A percentile compares a stretch with the other conserved stretches of the same genome.
phyloP scores from a whole-genome alignment of 2,113 vertebrate species.

The Mionectes macconnelli region DNA sequence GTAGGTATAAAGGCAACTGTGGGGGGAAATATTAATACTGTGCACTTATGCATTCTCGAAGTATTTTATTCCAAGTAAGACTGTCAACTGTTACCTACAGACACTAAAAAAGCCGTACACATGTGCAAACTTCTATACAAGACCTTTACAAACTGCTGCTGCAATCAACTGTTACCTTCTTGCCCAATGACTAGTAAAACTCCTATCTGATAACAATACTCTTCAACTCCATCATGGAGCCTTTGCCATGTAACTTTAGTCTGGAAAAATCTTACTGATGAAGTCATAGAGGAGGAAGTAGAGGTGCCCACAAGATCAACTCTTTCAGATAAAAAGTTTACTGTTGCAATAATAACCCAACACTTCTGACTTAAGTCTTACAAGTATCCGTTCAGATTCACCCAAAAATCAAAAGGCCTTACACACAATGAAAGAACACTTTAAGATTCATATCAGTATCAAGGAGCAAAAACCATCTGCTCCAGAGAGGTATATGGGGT shows the following conservation, averaged over 20 bases:
- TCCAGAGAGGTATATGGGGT: background rate
- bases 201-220: background rate
- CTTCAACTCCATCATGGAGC: background rate
- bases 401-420: background rate
- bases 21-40: background rate
- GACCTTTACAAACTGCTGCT: background rate
- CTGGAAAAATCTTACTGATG: background rate
- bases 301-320: background rate
- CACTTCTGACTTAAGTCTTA: background rate
- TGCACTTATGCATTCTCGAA: background rate
- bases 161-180: background rate
- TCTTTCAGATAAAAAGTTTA: background rate
- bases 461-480: background rate
- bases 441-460: background rate
- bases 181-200: background rate
- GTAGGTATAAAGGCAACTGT: background rate
- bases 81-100: background rate
- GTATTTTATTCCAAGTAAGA: background rate
- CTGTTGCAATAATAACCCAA: background rate
- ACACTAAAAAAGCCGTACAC: background rate
- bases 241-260: background rate
- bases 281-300: background rate
- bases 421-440: background rate
- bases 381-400: background rate
- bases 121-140: background rate